These are phyloP conservation scores for Chelonoidis abingdonii DNA, from an alignment of 2,113 vertebrate species.

Conservation along the genomic window DNA sequence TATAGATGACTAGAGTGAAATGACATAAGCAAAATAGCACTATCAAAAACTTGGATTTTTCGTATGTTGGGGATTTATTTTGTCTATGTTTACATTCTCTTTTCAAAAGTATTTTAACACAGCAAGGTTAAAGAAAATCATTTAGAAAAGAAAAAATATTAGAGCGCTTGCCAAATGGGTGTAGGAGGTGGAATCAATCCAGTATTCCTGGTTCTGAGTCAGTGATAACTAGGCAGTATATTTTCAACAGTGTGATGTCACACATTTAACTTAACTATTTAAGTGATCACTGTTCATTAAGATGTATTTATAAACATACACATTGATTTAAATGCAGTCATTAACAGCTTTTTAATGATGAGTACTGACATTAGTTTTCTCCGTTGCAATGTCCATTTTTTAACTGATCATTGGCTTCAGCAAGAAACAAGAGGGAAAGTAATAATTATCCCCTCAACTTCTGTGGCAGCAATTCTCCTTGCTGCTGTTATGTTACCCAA, in stretches of 20 bases:
- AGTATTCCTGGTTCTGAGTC: rapidly evolving
- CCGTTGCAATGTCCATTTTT: not conserved
- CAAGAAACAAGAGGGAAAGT: slow-evolving; percentile 49
- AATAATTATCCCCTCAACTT: not conserved
- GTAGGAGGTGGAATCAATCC: rapidly evolving
- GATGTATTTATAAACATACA: not conserved
- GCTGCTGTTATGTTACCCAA: not conserved
- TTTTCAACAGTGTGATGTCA: not conserved
- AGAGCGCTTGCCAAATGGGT: not conserved
- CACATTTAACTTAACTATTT: not conserved
- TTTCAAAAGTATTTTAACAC: rapidly evolving
- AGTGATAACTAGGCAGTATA: rapidly evolving
- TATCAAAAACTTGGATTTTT: not conserved
- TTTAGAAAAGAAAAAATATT: not conserved
- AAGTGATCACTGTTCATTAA: not conserved
- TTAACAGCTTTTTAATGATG: not conserved
- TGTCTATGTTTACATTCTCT: not conserved
- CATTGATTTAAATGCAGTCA: not conserved
- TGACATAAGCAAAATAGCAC: not conserved
- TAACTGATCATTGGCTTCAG: slow-evolving; percentile 7
- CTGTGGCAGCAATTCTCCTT: not conserved
- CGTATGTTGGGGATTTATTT: rapidly evolving
- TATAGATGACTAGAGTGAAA: not conserved
- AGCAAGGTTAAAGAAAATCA: not conserved
- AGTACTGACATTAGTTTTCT: not conserved